Conservation (phyloP, 2,888 invertebrate species). For the Cynaeus angustus region DNA sequence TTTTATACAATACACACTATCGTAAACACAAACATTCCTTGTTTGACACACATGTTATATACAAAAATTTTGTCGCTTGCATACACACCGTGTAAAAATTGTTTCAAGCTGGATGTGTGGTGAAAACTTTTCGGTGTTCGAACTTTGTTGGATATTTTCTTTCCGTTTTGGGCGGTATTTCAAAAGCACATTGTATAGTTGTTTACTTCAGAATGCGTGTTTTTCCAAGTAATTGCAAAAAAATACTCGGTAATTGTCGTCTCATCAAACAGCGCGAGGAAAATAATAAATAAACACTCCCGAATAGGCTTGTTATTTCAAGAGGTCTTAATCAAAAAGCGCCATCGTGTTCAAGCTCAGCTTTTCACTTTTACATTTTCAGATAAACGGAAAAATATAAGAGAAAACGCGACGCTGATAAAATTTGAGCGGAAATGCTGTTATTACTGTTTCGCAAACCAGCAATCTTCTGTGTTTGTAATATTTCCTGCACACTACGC, state of each 20-base stretch:
- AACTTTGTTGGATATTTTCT: too few species aligned
- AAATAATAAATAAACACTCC: not conserved
- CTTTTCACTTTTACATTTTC: not conserved
- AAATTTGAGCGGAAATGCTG: constrained; percentile 20
- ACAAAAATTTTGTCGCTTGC: too few species aligned
- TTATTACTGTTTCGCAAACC: constrained; percentile 19
- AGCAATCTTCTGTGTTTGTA: constrained; percentile 4
- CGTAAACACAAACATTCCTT: too few species aligned
- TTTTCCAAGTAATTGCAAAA: not conserved
- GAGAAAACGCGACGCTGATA: constrained; percentile 2
- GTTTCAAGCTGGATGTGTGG: too few species aligned
- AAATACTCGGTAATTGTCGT: not conserved
- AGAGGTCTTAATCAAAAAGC: not conserved
- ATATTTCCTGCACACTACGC: constrained; percentile 6
- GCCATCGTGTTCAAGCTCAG: not conserved
- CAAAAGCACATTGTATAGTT: too few species aligned
- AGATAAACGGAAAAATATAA: constrained; percentile 8
- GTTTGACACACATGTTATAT: too few species aligned
- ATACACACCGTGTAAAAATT: too few species aligned
- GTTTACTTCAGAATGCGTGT: not conserved
- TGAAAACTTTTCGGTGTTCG: too few species aligned
- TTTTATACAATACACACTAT: too few species aligned
- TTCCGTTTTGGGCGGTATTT: too few species aligned
- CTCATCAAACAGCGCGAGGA: too few species aligned
- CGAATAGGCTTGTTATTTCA: not conserved